Percentiles rank a stretch among this genome's conserved stretches.
phyloP scores from a whole-genome alignment of 2,888 invertebrate genomes.

The Cosmia trapezina region DNA sequence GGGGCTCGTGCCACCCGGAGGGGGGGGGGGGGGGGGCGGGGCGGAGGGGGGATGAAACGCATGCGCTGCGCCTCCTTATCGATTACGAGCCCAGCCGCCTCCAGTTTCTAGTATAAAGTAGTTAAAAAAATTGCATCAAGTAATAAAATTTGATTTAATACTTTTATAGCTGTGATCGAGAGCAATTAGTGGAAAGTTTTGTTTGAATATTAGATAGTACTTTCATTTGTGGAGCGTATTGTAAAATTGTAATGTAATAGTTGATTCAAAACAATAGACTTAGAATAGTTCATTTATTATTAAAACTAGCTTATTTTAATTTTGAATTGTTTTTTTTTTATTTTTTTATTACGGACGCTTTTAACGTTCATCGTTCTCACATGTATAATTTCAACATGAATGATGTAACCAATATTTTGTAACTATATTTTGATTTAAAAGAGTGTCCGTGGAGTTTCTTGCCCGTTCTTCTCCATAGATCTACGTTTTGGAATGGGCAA shows the following conservation, averaged over 20 bases:
- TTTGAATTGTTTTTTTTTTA: no score
- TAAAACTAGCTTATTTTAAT: no score
- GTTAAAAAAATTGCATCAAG: constrained; percentile 58
- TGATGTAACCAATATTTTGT: no score
- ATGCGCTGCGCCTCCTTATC: constrained; percentile 64
- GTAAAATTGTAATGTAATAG: no score
- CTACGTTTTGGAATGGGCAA: no score
- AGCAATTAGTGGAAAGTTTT: not conserved
- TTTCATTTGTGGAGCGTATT: not conserved
- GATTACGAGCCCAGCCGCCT: constrained; percentile 62
- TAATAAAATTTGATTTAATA: constrained; percentile 26
- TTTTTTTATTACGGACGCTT: no score
- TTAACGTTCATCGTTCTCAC: no score
- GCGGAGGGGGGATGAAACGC: constrained; percentile 48
- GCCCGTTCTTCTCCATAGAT: no score
- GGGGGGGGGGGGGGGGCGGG: constrained; percentile 11
- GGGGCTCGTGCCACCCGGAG: constrained; percentile 28
- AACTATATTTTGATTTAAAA: no score
- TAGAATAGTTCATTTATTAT: not conserved
- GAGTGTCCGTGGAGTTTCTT: no score
- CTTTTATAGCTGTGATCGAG: not conserved
- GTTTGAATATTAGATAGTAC: not conserved
- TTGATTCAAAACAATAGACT: not conserved
- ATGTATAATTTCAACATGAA: no score
- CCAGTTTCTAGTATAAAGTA: constrained; percentile 52